Conservation (phyloP, 2,888 invertebrate species). For the Athalia cordata region DNA sequence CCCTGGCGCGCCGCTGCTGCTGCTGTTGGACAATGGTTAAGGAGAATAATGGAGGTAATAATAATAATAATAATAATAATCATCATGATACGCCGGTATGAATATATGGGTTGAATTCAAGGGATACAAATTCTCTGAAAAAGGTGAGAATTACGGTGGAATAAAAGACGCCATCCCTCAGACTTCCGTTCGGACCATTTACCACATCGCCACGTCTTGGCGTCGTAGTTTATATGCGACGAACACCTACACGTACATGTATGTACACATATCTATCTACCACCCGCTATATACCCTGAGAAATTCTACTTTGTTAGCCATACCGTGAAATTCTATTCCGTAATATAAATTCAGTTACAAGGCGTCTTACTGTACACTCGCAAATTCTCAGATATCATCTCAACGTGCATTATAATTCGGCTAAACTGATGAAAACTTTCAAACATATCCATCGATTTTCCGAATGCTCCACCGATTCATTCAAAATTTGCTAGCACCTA, state of each 20-base stretch:
- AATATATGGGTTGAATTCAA: constrained; percentile 32
- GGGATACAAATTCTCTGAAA: constrained; percentile 34
- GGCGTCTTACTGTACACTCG: too few species aligned
- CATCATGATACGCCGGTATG: constrained; percentile 22
- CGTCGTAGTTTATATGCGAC: too few species aligned
- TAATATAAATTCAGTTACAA: too few species aligned
- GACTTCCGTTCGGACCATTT: constrained; percentile 21
- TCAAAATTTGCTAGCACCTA: too few species aligned
- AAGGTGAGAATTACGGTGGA: constrained; percentile 41
- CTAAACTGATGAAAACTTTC: too few species aligned
- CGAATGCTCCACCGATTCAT: too few species aligned
- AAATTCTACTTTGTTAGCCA: too few species aligned
- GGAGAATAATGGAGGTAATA: constrained; percentile 34
- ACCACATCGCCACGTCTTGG: not conserved
- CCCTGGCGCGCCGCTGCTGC: not conserved
- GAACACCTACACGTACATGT: constrained; percentile 26
- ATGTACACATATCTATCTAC: not conserved
- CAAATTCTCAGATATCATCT: too few species aligned
- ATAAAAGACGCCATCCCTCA: constrained; percentile 35
- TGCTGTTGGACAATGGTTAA: constrained; percentile 21
- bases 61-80: constrained; percentile 15
- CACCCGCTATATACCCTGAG: too few species aligned
- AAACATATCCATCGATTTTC: too few species aligned
- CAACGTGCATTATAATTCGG: too few species aligned
- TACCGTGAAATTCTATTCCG: too few species aligned